Base-by-base conservation (phyloP, 2,888 invertebrate genomes). In the Leptopilina syphax region DNA sequence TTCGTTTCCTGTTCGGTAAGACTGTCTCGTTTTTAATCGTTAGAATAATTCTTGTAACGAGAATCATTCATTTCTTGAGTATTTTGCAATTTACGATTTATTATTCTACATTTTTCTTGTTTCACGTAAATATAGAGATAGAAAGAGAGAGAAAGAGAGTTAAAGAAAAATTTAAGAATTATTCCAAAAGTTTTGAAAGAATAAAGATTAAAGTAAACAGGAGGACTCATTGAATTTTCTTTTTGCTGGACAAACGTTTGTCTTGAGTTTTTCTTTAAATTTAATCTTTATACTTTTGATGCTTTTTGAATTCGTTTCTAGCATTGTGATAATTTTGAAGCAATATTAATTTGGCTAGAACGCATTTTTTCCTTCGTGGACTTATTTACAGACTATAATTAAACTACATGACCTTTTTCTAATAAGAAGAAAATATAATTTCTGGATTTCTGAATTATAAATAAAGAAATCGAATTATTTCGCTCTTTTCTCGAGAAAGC, bases 321-420 rank as follows among this genome's bases (percentile, higher is more conserved):
- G 80, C 82, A 85, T 85, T 86, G 87, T 87, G 85, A 87, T 88
- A 84, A 85, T 76, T 50, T 80, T 83, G 84, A 87, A 87, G 87
- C 85, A 87, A 88, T 88, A 87, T 85, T 81, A 84, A 85, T 83
- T 50, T 83, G 78, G 68, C 78, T 76, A 80, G 83, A 80, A 70
- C 81, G 65, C 60, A 60, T 65, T 73, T 47, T 73, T 57, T 24
- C 44, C 50, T 18, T 47, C 57, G 57, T n/a, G 73, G 34, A 73
- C 57, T 54, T 73, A 73, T 54, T 27, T 73, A 73, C 57, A 34
- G 54, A 73, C 73, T 73, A 54, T n/a, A 73, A 73, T 50, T 57
- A 57, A 41, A 73, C 57, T 73, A 41, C 57, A 24, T 54, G 70
- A 54, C n/a, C 54, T 54, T 70, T 63, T 70, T 70, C 27, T 50